Base-by-base conservation (phyloP, 2,113 vertebrate species). In the Xenotilapia caudafasciata region DNA sequence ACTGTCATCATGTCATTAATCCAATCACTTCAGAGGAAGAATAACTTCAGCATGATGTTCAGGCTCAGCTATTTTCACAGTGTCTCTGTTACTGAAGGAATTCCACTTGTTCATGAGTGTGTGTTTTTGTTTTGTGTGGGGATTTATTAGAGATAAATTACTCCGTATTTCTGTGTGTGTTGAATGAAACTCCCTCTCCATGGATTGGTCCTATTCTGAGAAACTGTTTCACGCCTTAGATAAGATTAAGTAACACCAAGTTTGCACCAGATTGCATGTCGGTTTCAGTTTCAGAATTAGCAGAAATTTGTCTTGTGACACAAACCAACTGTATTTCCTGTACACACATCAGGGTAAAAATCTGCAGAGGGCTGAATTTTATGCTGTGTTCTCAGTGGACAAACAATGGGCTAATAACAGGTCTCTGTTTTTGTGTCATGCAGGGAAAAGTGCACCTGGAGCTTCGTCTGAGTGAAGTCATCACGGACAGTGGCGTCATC, bases 381-480 rank as follows among this genome's bases (percentile, higher is more conserved):
- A 6, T 80, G 21, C 19, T 55, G n/a, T 11, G 9, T 31, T 49
- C 26, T 51, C 26, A n/a, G 45, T 77, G 45, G 45, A 49, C 45
- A 51, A 77, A 49, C 53, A 56, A 17, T 80, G 53, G 21, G 51
- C 11, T 47, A 77, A 77, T 77, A 49, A 49, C 26, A 77, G 40
- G 15, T 88, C 1, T 79, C 14, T 93, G 38, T 90, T 49, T 89
- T 68, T 89, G 79, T 90, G 19, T 79, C 95, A 93, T 90, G 35
- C 96, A 99, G 99, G 99, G 99, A 86, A 99, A 99, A 90, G 99
- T 99, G 83, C 99, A 99, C 91, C 96, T 99, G 33, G 98, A 99
- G 92, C 96, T 99, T 92, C 97, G 98, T 82, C 96, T 99, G 92
- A 99, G 98, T 88, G 99, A 99, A 95, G 98, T 99, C 94, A 99